These are phyloP conservation scores for Periparus ater DNA, from an alignment of 2,797 vertebrate genomes.

Conservation along the genomic window DNA sequence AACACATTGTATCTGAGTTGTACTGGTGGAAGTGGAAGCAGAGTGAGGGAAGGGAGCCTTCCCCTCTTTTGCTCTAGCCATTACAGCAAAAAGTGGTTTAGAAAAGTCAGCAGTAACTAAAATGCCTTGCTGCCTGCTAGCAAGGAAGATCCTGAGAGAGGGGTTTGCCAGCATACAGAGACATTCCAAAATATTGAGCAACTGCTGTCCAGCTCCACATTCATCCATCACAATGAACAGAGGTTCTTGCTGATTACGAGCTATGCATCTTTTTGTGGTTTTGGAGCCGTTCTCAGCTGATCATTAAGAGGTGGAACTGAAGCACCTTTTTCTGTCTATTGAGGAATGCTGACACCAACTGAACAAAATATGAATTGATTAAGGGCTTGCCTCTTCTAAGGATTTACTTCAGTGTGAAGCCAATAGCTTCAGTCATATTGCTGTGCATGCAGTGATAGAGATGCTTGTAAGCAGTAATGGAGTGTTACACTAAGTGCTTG, in stretches of 20 bases:
- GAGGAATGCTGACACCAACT: slow-evolving; percentile 24
- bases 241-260: neutral
- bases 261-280: neutral
- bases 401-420: neutral
- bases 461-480: neutral
- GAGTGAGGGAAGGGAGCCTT: neutral
- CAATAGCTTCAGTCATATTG: neutral
- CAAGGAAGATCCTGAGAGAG: neutral
- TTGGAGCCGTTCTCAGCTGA: neutral
- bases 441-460: neutral
- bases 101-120: neutral
- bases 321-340: neutral
- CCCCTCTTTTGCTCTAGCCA: neutral
- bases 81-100: neutral
- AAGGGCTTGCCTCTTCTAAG: neutral
- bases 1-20: neutral
- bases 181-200: neutral
- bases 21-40: neutral
- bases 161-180: neutral
- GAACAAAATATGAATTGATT: neutral
- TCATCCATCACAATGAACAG: neutral
- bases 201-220: neutral
- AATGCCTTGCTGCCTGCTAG: neutral
- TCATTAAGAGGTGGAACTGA: neutral
- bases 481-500: neutral